Evolutionary conservation across 2,113 vertebrate genomes (phyloP).

Genomic region (Larimichthys polyactis): DNA sequence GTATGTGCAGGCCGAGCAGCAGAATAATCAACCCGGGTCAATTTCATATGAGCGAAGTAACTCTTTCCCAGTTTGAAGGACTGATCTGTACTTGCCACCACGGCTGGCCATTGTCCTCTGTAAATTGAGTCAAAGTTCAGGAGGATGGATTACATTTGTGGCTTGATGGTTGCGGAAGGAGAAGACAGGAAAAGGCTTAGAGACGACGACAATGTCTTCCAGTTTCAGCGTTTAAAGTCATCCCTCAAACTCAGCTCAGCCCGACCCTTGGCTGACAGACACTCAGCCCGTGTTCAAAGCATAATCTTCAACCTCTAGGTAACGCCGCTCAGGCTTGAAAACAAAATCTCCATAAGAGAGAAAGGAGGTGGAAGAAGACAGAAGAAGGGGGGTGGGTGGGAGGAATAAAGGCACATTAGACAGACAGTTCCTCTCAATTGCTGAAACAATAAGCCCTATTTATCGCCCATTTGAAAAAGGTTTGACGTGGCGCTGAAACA

Average conservation of each 20-base stretch:
- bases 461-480: constrained; percentile 80
- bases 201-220: constrained; percentile 55
- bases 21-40: constrained; percentile 54
- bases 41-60: constrained; percentile 13
- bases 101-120: constrained; percentile 52
- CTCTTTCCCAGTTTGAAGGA: constrained; percentile 19
- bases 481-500: constrained; percentile 77
- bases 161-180: constrained; percentile 23
- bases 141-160: constrained; percentile 55
- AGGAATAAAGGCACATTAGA: constrained; percentile 76
- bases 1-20: constrained; percentile 11
- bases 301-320: constrained; percentile 81
- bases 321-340: constrained; percentile 67
- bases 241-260: constrained; percentile 37
- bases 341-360: constrained; percentile 67
- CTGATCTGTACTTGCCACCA: constrained; percentile 44
- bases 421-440: constrained; percentile 76
- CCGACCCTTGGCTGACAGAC: constrained; percentile 72
- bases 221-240: constrained; percentile 44
- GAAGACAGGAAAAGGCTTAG: constrained; percentile 47
- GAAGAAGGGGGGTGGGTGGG: constrained; percentile 6
- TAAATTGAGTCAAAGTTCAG: constrained; percentile 65
- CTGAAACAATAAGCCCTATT: constrained; percentile 87
- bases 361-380: constrained; percentile 36
- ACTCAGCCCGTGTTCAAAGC: constrained; percentile 72